These are phyloP conservation scores for Xyrichtys novacula DNA, from an alignment of 2,797 vertebrate species.

Conservation along the genomic window DNA sequence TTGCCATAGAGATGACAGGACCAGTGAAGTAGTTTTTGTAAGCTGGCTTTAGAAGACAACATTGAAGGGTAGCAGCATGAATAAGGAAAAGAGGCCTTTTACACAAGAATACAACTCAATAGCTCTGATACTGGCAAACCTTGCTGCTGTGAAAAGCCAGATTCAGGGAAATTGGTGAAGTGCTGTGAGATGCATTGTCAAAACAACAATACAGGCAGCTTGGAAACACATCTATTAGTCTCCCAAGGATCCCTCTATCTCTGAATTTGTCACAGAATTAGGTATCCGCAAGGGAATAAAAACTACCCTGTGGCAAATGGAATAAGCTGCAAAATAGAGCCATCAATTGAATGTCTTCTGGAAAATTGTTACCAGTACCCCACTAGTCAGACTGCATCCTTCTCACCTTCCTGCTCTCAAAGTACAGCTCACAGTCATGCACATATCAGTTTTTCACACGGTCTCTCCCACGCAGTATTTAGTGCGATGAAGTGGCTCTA, in stretches of 20 bases:
- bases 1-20: constrained; percentile 5
- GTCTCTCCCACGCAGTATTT: constrained; percentile 56
- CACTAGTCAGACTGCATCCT: constrained; percentile 41
- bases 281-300: constrained; percentile 44
- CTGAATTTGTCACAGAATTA: constrained; percentile 61
- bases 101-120: constrained; percentile 39
- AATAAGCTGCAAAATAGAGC: constrained; percentile 52
- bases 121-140: constrained; percentile 30
- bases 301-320: constrained; percentile 51
- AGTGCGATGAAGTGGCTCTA: constrained; percentile 55
- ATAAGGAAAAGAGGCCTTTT: constrained; percentile 38
- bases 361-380: constrained; percentile 39
- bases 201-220: constrained; percentile 63
- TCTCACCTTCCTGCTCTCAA: constrained; percentile 52
- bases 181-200: constrained; percentile 62
- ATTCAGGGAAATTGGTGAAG: constrained; percentile 54
- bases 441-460: constrained; percentile 3
- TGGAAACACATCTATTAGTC: constrained; percentile 68
- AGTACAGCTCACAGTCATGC: constrained; percentile 35
- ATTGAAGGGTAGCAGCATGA: constrained; percentile 21
- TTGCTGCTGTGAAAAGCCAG: constrained; percentile 36
- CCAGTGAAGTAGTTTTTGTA: not conserved
- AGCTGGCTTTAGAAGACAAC: not conserved
- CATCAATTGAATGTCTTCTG: constrained; percentile 52
- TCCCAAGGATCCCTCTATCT: constrained; percentile 53